Conservation (phyloP, 2,113 vertebrate genomes). For the Otis tarda region DNA sequence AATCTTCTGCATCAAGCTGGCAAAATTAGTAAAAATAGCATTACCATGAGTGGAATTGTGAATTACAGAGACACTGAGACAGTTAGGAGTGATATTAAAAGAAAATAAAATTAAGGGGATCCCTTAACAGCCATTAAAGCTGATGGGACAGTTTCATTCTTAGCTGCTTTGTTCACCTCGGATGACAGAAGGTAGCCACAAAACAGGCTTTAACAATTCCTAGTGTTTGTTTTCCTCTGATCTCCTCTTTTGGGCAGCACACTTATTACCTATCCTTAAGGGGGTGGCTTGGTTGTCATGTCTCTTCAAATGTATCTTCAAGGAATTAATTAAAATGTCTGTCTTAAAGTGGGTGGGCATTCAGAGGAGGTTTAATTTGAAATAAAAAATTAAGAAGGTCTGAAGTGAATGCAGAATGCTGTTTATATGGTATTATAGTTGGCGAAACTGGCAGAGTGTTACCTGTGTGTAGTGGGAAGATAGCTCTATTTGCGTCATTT, state of each 20-base stretch:
- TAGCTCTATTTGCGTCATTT: background rate
- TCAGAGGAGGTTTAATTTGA: background rate
- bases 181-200: background rate
- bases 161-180: background rate
- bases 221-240: background rate
- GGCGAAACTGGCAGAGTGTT: background rate
- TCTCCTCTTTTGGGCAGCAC: background rate
- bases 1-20: rapidly evolving
- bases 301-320: background rate
- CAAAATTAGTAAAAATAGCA: background rate
- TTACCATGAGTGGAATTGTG: background rate
- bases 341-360: background rate
- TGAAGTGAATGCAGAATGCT: background rate
- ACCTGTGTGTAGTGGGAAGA: background rate
- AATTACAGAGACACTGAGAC: background rate
- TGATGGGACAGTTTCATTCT: background rate
- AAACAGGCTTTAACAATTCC: background rate
- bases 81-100: background rate
- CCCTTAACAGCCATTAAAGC: background rate
- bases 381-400: background rate
- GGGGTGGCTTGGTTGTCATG: background rate
- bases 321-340: background rate
- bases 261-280: background rate
- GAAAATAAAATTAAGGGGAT: background rate
- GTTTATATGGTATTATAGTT: background rate